phyloP scores from a whole-genome alignment of 2,888 invertebrate species.

The Sussaba pulchella region DNA sequence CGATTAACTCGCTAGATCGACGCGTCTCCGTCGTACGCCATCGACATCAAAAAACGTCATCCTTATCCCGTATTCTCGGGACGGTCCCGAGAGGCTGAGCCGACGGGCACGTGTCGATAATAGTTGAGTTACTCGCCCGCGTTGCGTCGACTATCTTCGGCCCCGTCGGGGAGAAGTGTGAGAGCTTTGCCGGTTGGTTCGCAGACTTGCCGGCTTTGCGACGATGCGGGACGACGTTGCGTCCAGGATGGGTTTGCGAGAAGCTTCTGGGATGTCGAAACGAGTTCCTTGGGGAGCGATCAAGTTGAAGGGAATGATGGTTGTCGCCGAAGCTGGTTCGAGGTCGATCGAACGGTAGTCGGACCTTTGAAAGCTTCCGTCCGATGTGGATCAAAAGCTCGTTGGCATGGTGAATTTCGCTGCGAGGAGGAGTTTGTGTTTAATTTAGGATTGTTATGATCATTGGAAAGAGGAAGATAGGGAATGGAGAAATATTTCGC shows the following conservation, averaged over 20 bases:
- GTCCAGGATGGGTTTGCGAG: constrained; percentile 15
- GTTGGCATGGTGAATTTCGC: neutral
- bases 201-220: constrained; percentile 44
- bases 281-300: constrained; percentile 35
- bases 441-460: too few relatives aligned
- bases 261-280: constrained; percentile 44
- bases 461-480: too few relatives aligned
- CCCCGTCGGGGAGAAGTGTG: constrained; percentile 7
- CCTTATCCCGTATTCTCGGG: constrained; percentile 41
- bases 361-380: constrained; percentile 13
- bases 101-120: constrained; percentile 64
- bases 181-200: constrained; percentile 38
- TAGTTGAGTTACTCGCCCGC: constrained; percentile 52
- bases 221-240: constrained; percentile 47
- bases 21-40: constrained; percentile 38
- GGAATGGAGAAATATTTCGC: too few relatives aligned
- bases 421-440: too few relatives aligned
- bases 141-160: too few relatives aligned
- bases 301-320: constrained; percentile 45
- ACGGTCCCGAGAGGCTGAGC: constrained; percentile 52
- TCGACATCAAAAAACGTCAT: constrained; percentile 58
- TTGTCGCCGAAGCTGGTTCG: constrained; percentile 17
- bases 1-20: constrained; percentile 37
- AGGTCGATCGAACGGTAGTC: constrained; percentile 12
- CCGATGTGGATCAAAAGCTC: neutral